Percentiles rank a stretch among this genome's conserved stretches.
phyloP scores from a whole-genome alignment of 2,113 vertebrate genomes.

The Sander vitreus region DNA sequence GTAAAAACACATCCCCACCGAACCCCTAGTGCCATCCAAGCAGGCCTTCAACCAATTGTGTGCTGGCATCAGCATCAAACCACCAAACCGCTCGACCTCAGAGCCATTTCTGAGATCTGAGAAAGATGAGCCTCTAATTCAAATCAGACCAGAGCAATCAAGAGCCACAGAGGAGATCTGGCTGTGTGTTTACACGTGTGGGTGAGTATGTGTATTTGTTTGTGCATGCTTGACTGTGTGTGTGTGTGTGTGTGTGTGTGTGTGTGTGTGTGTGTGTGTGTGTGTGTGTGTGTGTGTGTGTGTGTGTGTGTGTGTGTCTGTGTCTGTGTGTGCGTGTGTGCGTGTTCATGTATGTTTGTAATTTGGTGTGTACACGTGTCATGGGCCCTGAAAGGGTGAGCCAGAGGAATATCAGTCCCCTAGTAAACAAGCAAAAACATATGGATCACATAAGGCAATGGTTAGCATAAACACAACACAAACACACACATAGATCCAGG shows the following conservation, averaged over 20 bases:
- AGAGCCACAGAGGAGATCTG: conserved; percentile 60
- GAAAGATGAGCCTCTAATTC: conserved; percentile 80
- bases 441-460: conserved; percentile 57
- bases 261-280: conserved; percentile 38
- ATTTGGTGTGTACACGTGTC: conserved; percentile 59
- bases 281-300: background rate
- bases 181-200: conserved; percentile 65
- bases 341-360: conserved; percentile 29
- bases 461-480: conserved; percentile 13
- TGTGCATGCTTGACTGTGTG: conserved; percentile 43
- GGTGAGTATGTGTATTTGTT: conserved; percentile 55
- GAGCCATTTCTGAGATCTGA: conserved; percentile 75
- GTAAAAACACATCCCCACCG: conserved; percentile 61
- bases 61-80: conserved; percentile 74
- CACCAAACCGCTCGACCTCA: conserved; percentile 74
- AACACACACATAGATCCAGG: conserved; percentile 12
- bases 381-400: conserved; percentile 52
- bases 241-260: conserved; percentile 44
- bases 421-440: conserved; percentile 77
- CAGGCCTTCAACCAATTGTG: conserved; percentile 70
- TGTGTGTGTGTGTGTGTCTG: conserved; percentile 27
- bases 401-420: conserved; percentile 56
- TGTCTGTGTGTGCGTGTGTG: too few relatives aligned
- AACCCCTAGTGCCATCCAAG: conserved; percentile 70
- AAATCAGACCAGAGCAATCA: conserved; percentile 80